Conservation (phyloP, 2,888 invertebrate species). For the Trisateles emortualis region DNA sequence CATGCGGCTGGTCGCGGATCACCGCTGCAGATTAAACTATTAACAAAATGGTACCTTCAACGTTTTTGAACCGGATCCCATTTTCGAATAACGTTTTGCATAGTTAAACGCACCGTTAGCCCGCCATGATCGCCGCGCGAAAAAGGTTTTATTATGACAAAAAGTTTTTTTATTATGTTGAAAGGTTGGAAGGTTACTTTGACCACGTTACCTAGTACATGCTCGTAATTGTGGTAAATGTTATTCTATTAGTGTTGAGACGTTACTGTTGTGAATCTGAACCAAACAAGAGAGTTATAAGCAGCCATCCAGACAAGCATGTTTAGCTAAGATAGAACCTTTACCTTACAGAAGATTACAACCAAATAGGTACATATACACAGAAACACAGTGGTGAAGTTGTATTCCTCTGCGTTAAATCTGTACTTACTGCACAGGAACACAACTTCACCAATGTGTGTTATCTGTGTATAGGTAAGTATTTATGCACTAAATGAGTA, state of each 20-base stretch:
- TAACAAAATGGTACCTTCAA: slow-evolving; percentile 72
- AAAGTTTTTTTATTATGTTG: slow-evolving; percentile 32
- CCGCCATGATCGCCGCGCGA: slow-evolving; percentile 35
- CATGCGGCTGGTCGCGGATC: slow-evolving; percentile 64
- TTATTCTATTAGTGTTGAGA: neutral
- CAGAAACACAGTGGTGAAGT: too few species aligned
- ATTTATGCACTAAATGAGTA: too few species aligned
- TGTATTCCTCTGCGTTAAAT: too few species aligned
- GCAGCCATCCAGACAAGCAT: too few species aligned
- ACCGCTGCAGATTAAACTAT: slow-evolving; percentile 80
- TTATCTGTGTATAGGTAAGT: too few species aligned
- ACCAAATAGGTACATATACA: too few species aligned
- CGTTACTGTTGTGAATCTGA: neutral
- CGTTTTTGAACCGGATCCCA: slow-evolving; percentile 51
- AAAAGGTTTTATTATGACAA: slow-evolving; percentile 43
- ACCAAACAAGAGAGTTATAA: too few species aligned
- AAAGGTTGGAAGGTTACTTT: slow-evolving; percentile 13
- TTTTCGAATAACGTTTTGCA: slow-evolving; percentile 59
- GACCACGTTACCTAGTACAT: neutral
- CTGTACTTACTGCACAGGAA: too few species aligned
- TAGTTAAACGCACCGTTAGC: slow-evolving; percentile 54
- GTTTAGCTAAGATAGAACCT: too few species aligned
- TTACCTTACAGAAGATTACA: too few species aligned
- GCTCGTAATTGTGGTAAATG: neutral
- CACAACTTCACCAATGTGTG: too few species aligned